Base-by-base conservation (phyloP, 2,888 invertebrate genomes). In the Dusona sp. region DNA sequence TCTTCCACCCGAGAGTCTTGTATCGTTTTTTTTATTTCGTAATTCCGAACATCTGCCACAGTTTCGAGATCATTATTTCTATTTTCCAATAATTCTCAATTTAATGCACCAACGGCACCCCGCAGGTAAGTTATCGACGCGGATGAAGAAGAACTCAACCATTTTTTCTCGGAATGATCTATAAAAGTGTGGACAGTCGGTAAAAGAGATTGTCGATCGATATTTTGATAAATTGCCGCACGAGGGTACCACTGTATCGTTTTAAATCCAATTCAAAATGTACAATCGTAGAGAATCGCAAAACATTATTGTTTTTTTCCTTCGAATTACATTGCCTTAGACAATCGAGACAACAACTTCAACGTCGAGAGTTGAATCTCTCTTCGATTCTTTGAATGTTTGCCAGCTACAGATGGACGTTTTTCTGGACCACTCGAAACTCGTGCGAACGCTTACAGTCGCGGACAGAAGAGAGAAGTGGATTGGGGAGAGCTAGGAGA, bases 361-460 rank as follows among this genome's bases (percentile, higher is more conserved):
- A 8, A 19, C 33, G 7, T 33, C 19, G n/a, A 36, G 25, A 57
- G 57, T 25, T 25, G 57, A 25, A 61, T 61, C 29, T 61, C 29
- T 29, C 13, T 6, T 16, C 61, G 61, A 61, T 29, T 61, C 29
- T 29, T 61, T 16, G 29, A 16, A 16, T 61, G 61, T 61, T 61
- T 61, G 25, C 42, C 57, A 57, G 45, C 51, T 73, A 36, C 83
- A 86, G 80, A 78, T 81, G 80, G 67, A 83, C 83, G 42, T 57
- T 84, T 78, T 79, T 82, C 84, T 75, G 38, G 38, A 61, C 54
- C 81, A 79, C 86, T 87, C 67, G 64, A 80, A 77, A 72, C 48
- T 86, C 87, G 86, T 87, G 83, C 77, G 87, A 75, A 84, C 86
- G 65, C 22, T 78, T 51, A 72, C 87, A 86, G 75, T 77, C 68